phyloP scores from a whole-genome alignment of 2,888 invertebrate species.

The Lapara coniferarum region DNA sequence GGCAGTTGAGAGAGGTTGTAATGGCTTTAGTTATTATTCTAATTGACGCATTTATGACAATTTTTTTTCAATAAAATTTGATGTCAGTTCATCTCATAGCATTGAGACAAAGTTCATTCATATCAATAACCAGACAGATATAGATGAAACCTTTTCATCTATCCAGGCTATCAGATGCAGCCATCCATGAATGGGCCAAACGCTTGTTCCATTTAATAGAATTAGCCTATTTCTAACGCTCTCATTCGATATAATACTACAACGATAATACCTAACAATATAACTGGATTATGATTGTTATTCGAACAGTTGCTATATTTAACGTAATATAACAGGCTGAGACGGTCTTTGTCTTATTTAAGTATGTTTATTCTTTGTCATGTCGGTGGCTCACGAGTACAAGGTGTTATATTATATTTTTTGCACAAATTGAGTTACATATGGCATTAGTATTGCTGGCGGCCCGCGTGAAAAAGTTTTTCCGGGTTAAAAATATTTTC shows the following conservation, averaged over 20 bases:
- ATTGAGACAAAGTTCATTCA: neutral
- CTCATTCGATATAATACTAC: constrained; percentile 37
- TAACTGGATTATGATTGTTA: constrained; percentile 46
- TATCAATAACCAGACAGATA: neutral
- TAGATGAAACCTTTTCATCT: constrained; percentile 6
- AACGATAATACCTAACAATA: constrained; percentile 44
- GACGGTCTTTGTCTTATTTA: neutral
- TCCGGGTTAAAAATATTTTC: no score
- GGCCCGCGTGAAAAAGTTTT: no score
- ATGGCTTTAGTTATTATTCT: no score
- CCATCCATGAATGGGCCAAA: constrained; percentile 34
- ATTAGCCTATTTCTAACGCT: constrained; percentile 35
- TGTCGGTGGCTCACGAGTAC: neutral
- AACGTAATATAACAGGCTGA: neutral
- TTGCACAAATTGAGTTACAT: no score
- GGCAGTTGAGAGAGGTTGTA: no score
- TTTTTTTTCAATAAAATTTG: no score
- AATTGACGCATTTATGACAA: no score
- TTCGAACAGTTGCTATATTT: constrained; percentile 31
- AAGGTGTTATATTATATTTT: no score
- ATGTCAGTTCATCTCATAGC: neutral
- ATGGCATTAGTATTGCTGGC: no score
- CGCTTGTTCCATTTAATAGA: constrained; percentile 37
- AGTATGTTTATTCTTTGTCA: neutral
- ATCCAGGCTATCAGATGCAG: constrained; percentile 24